Base-by-base conservation (phyloP, 1,140 invertebrate species). In the Drosophila fuyamai region DNA sequence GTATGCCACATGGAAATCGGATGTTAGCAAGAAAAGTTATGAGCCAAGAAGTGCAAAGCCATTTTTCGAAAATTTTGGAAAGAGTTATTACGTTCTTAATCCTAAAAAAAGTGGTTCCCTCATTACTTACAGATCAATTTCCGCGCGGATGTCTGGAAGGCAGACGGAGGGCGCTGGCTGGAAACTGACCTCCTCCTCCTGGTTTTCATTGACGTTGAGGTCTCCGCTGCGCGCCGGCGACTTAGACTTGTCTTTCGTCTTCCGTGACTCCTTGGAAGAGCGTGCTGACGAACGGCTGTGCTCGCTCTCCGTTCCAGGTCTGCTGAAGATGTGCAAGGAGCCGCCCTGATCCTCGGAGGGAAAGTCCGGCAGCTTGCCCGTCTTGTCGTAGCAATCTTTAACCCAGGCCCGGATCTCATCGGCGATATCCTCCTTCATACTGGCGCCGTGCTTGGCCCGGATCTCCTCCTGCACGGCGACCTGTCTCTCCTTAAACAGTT, bases 291-390 rank as follows among this genome's bases (percentile, higher is more conserved):
- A 96, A 90, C 96, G 96, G 75, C 96, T 97, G 2, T 96, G 92
- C 73, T 96, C 95, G 91, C 95, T 96, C 57, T 96, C 96, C 0
- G 95, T 95, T 13, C 95, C 95, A 92, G 92, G 95, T 81, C 95
- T 93, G 78, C 96, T 96, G 76, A 98, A 97, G 89, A 98, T 95
- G 36, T 96, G 93, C 68, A 95, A 93, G 2, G 97, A 98, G 1
- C 97, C 97, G 16, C 97, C 97, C 81, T 96, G 95, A 91, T 98
- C 97, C 58, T 96, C 96, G n/a, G 96, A 95, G 4, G 98, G 97
- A 80, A 97, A 95, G 77, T 98, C 97, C 0, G 98, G 97, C 91
- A 98, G 96, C 93, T 97, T 97, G 27, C 97, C 97, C 18, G 96
- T 97, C 68, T 95, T 95, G 51, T 95, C 94, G 83, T 96, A 96